Evolutionary conservation across 2,797 vertebrate genomes (phyloP), one percentile per base, ranked within the genome.

Genomic region (Gymnodraco acuticeps): DNA sequence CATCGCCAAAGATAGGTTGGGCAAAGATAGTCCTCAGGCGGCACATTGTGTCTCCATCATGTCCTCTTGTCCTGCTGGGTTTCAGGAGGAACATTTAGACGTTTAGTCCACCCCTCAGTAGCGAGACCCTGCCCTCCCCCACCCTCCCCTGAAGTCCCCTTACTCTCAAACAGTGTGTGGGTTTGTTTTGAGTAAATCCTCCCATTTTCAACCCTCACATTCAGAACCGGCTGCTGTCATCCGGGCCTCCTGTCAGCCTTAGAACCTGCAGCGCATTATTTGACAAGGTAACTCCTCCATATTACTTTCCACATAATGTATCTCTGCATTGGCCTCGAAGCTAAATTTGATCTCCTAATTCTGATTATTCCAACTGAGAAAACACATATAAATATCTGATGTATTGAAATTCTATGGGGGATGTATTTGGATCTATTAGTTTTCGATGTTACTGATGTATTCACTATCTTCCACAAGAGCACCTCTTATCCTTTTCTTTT

Each of bases 161-260:
- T 75, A 81, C 85, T 89, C 85, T 87, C 86, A 86, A 90, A 87
- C 84, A 75, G 64, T 93, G 88, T 94, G 77, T 93, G 86, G 92
- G 84, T 91, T 92, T 93, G 85, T 92, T 91, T 92, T 92, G 86
- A 93, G 92, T 94, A 93, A 94, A 94, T 88, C 89, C 89, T 92
- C 89, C 93, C 90, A 87, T 94, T 93, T 84, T 94, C 88, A 91
- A 95, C 94, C 92, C 93, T 87, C 93, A 95, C 92, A 95, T 94
- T 95, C 94, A 96, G 95, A 96, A 95, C 91, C 95, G 94, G 77
- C 94, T 95, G 93, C 95, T 96, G 94, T 96, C 95, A 81, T 96
- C 95, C 85, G 95, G 95, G 92, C 94, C 95, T 88, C 95, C 95
- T 64, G 93, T 95, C 94, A 96, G 95, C 94, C 95, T 95, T 93